Percentiles rank a stretch among this genome's conserved stretches.
These are phyloP conservation scores for Fragum sueziense DNA, from an alignment of 2,888 invertebrate genomes.

Conservation along the genomic window DNA sequence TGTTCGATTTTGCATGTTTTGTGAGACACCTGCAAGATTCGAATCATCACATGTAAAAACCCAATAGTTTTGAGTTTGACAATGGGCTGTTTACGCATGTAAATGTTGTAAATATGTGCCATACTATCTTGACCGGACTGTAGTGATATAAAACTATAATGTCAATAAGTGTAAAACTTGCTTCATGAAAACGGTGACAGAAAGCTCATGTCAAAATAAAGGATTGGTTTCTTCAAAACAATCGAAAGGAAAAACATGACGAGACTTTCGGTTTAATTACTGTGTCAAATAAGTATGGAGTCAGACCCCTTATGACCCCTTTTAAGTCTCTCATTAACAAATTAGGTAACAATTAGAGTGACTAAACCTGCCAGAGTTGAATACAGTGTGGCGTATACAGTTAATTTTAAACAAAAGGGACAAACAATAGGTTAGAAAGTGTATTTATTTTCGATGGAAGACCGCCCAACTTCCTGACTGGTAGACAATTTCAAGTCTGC, in stretches of 20 bases:
- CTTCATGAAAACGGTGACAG: too few relatives aligned
- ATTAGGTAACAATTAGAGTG: neutral
- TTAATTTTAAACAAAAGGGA: neutral
- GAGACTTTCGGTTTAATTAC: neutral
- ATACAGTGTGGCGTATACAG: neutral
- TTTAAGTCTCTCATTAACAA: neutral
- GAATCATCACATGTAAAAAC: too few relatives aligned
- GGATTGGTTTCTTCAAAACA: neutral
- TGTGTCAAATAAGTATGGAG: neutral
- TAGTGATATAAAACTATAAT: too few relatives aligned
- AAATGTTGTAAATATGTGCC: too few relatives aligned
- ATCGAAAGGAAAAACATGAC: neutral
- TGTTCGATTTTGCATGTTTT: too few relatives aligned
- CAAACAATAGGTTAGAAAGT: neutral
- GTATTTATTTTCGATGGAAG: neutral
- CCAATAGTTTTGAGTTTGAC: too few relatives aligned
- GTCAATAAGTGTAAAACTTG: too few relatives aligned
- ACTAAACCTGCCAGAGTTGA: neutral
- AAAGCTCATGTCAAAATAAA: neutral
- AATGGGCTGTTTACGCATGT: too few relatives aligned
- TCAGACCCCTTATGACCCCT: neutral
- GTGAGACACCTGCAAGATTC: too few relatives aligned
- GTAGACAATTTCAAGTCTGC: neutral
- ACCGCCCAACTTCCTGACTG: neutral
- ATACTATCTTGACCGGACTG: too few relatives aligned